Evolutionary conservation across 1,140 invertebrate genomes (phyloP).

Genomic region (Apis mellifera): DNA sequence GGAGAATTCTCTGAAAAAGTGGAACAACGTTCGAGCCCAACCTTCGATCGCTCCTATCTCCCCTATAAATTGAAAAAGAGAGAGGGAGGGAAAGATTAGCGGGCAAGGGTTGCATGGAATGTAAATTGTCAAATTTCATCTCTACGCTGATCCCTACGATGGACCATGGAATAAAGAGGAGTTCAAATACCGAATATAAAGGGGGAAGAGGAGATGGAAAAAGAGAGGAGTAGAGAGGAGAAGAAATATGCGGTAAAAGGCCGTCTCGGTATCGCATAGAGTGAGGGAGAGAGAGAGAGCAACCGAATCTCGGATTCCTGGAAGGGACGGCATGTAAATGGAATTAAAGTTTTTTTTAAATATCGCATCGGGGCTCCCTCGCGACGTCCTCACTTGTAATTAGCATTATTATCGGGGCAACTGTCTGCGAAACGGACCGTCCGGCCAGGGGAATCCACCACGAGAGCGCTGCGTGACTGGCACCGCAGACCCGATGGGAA

Average conservation of each 20-base stretch:
- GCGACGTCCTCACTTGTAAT: constrained; percentile 62
- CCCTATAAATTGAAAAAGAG: neutral
- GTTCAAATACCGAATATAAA: neutral
- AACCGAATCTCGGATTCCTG: constrained; percentile 62
- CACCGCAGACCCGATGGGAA: constrained; percentile 49
- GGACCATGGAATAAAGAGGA: constrained; percentile 9
- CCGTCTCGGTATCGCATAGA: constrained; percentile 19
- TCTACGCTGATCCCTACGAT: neutral
- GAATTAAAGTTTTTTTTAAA: constrained; percentile 71
- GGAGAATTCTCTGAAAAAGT: neutral
- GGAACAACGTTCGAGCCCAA: neutral
- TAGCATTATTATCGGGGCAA: constrained; percentile 70
- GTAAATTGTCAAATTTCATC: constrained; percentile 47
- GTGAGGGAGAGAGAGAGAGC: constrained; percentile 29
- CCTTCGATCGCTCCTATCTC: neutral
- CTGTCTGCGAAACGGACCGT: constrained; percentile 47
- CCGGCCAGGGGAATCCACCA: constrained; percentile 24
- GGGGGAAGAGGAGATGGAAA: neutral
- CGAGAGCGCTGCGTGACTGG: constrained; percentile 66
- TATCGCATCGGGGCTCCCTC: constrained; percentile 56
- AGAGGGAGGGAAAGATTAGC: neutral
- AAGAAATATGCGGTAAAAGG: constrained; percentile 23
- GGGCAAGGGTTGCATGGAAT: constrained; percentile 13
- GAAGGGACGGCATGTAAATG: constrained; percentile 71
- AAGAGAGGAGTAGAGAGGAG: neutral